These are phyloP conservation scores for Uria aalge DNA, from an alignment of 2,113 vertebrate genomes.

Conservation along the genomic window DNA sequence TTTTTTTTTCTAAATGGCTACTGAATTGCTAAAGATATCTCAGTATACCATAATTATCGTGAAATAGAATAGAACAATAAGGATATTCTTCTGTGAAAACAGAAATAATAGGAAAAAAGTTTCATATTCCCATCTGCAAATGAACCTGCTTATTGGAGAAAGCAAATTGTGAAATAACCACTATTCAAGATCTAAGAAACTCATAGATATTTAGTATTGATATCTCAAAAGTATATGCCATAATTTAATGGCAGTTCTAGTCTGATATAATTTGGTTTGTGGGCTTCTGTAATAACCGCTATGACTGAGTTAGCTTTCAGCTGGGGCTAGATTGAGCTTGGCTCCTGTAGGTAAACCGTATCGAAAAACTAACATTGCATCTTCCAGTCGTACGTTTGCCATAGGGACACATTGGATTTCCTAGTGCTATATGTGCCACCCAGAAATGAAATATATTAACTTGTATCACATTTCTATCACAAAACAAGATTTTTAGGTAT, in stretches of 20 bases:
- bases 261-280: not conserved
- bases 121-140: not conserved
- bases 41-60: not conserved
- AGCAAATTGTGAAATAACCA: not conserved
- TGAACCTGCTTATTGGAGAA: not conserved
- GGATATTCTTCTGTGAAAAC: not conserved
- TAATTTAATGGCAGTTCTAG: not conserved
- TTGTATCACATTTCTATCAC: constrained; percentile 42
- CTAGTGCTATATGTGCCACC: not conserved
- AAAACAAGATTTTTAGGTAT: constrained; percentile 31
- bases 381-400: not conserved
- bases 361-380: not conserved
- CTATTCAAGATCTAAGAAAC: not conserved
- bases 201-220: not conserved
- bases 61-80: not conserved
- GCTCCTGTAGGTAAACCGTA: not conserved
- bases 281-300: not conserved
- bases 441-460: constrained; percentile 56
- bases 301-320: not conserved
- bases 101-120: not conserved
- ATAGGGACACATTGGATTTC: not conserved
- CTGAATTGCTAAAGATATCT: not conserved
- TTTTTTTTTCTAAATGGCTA: not conserved
- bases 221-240: not conserved
- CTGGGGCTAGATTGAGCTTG: not conserved